Evolutionary conservation across 64 coral and sea anemone genomes (phyloP).

Genomic region (Actinia equina): DNA sequence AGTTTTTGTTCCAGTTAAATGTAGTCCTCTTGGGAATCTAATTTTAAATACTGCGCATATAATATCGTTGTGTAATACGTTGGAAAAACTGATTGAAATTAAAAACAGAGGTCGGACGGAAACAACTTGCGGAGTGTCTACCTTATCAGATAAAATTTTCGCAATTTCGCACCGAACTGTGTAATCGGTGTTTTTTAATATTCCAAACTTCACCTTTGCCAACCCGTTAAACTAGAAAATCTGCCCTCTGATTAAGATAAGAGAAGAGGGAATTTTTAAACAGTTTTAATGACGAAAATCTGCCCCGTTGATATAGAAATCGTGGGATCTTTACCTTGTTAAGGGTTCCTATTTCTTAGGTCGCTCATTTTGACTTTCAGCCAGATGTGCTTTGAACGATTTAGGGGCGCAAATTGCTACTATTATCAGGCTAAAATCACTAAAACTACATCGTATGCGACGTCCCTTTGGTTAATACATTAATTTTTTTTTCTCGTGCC

Average conservation of each 20-base stretch:
- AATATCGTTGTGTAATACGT: background rate
- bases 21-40: background rate
- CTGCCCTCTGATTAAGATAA: conserved; percentile 2
- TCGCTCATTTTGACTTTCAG: background rate
- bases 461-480: background rate
- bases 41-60: background rate
- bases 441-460: background rate
- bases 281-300: background rate
- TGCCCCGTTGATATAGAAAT: background rate
- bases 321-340: background rate
- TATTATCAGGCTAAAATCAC: background rate
- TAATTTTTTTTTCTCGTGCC: background rate
- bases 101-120: background rate
- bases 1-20: no score
- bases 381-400: background rate
- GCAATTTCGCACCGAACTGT: background rate
- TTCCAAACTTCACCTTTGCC: background rate
- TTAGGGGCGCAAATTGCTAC: background rate
- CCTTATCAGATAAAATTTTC: background rate
- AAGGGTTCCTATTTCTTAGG: background rate
- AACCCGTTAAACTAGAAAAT: background rate
- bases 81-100: background rate
- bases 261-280: background rate
- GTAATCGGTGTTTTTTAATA: background rate
- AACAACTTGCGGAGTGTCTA: background rate